Conservation (phyloP, 2,888 invertebrate species). For the Drosophila ustulata region DNA sequence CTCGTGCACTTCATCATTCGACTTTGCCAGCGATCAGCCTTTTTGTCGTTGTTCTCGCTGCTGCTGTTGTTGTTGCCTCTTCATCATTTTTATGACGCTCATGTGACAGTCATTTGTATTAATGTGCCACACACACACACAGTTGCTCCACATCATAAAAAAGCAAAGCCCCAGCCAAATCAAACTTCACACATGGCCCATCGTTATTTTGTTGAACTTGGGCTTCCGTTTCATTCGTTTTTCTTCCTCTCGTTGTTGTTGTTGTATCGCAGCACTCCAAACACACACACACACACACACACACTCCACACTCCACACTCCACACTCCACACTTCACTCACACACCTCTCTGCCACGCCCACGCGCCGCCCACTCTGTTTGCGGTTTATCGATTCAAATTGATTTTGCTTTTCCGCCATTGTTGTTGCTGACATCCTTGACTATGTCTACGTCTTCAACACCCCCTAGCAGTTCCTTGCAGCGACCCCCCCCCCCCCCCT, state of each 20-base stretch:
- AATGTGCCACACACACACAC: conserved; percentile 60
- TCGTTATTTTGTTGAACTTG: conserved; percentile 54
- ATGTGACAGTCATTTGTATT: conserved; percentile 79
- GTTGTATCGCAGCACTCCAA: conserved; percentile 14
- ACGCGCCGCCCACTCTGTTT: conserved; percentile 57
- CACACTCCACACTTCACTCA: background rate
- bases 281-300: conserved; percentile 4
- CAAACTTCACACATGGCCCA: conserved; percentile 57
- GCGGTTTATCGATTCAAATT: conserved; percentile 78
- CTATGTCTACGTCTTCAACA: conserved; percentile 50
- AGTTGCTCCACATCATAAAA: conserved; percentile 43
- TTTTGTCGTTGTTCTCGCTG: conserved; percentile 38
- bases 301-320: background rate
- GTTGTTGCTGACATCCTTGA: conserved; percentile 49
- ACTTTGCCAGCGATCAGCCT: conserved; percentile 59
- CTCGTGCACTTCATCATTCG: conserved; percentile 54
- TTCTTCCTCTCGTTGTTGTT: background rate
- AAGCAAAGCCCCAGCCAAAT: conserved; percentile 50
- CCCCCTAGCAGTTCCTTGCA: background rate
- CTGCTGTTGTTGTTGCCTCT: conserved; percentile 52
- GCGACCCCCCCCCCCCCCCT: too few relatives aligned
- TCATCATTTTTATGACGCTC: conserved; percentile 78
- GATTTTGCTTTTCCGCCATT: conserved; percentile 68
- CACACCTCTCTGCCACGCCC: background rate
- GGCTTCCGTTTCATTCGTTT: conserved; percentile 31